These are phyloP conservation scores for Caligus rogercresseyi DNA, from an alignment of 1,140 invertebrate species.

Conservation along the genomic window DNA sequence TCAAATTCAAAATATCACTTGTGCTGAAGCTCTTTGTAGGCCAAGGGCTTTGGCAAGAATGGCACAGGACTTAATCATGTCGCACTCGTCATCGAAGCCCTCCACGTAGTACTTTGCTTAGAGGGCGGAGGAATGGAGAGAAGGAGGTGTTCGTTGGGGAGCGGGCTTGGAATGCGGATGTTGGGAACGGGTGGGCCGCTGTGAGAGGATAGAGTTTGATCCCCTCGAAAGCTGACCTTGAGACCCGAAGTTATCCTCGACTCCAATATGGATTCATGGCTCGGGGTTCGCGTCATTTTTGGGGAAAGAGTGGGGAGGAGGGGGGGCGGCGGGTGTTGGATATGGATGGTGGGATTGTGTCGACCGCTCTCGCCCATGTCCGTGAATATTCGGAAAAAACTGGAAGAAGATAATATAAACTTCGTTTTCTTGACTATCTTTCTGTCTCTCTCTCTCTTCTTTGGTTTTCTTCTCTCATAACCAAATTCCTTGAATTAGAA, in stretches of 20 bases:
- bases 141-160: neutral
- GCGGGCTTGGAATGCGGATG: neutral
- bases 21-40: constrained; percentile 62
- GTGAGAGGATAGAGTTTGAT: neutral
- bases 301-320: neutral
- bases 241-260: neutral
- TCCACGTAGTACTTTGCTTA: neutral
- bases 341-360: neutral
- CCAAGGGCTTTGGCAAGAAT: constrained; percentile 55
- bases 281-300: neutral
- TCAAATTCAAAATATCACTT: constrained; percentile 39
- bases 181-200: neutral
- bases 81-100: neutral
- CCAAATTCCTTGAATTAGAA: neutral
- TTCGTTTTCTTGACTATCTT: no score
- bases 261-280: neutral
- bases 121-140: neutral
- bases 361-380: neutral
- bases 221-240: neutral
- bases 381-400: neutral
- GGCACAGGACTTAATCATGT: constrained; percentile 48
- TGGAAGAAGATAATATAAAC: no score
- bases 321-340: neutral
- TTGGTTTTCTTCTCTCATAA: neutral
- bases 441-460: no score